Percentiles rank a stretch among this genome's conserved stretches.
Evolutionary conservation across 2,797 vertebrate species (phyloP).

Genomic region (Amblyraja radiata): DNA sequence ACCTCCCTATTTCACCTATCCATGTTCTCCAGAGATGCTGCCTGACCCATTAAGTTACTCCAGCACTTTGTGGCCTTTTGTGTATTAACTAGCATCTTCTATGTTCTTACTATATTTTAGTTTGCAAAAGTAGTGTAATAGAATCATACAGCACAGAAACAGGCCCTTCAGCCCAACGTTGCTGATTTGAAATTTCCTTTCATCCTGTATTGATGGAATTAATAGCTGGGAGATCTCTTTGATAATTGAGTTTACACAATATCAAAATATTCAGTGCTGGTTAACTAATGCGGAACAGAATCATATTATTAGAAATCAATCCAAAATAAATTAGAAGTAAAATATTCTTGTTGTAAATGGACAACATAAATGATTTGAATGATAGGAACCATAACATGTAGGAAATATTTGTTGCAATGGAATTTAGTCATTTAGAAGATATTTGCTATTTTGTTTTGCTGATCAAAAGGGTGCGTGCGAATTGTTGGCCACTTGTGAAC

Average conservation of each 20-base stretch:
- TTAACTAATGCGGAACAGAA: not conserved
- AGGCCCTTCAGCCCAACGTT: too few relatives aligned
- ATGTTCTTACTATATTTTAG: not conserved
- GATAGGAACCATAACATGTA: not conserved
- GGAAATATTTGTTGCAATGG: not conserved
- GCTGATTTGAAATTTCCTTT: not conserved
- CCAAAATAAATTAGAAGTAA: not conserved
- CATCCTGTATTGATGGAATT: not conserved
- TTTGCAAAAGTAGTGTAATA: not conserved
- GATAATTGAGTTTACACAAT: not conserved
- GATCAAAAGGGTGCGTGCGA: not conserved
- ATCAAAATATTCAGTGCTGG: not conserved
- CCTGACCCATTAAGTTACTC: too few relatives aligned
- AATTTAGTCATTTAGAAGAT: not conserved
- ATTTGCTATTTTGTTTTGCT: not conserved
- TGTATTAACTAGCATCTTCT: too few relatives aligned
- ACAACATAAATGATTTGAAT: not conserved
- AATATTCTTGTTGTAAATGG: too few relatives aligned
- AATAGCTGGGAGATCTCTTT: not conserved
- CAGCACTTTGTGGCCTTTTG: too few relatives aligned
- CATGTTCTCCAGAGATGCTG: too few relatives aligned
- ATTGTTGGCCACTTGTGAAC: not conserved
- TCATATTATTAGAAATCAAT: not conserved
- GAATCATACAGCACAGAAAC: too few relatives aligned
- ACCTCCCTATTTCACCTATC: too few relatives aligned